phyloP scores from a whole-genome alignment of 2,113 vertebrate species.

The Urocynchramus pylzowi region DNA sequence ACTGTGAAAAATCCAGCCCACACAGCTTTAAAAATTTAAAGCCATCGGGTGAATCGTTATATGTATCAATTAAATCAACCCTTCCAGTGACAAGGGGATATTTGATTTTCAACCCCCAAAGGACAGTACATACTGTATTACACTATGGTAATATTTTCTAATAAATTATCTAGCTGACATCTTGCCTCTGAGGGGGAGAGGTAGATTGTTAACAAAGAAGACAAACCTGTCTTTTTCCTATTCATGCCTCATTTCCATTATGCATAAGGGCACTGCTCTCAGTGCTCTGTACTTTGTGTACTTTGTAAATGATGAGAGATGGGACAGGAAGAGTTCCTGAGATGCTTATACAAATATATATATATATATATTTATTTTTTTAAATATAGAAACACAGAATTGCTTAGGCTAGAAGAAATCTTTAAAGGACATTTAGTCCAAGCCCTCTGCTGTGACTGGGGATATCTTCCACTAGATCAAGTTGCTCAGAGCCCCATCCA shows the following conservation, averaged over 20 bases:
- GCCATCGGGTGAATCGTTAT: neutral
- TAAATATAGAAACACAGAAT: neutral
- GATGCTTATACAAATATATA: neutral
- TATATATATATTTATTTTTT: neutral
- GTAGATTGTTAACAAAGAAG: neutral
- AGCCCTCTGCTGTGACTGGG: neutral
- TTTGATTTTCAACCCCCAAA: conserved; percentile 44
- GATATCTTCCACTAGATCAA: no score
- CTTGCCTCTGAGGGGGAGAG: neutral
- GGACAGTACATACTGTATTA: neutral
- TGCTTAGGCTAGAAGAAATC: neutral
- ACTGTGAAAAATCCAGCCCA: neutral
- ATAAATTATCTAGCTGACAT: conserved; percentile 7
- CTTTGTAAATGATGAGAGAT: neutral
- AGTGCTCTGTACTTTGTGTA: neutral
- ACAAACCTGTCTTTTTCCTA: neutral
- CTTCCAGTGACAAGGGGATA: conserved; percentile 13
- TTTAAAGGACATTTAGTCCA: neutral
- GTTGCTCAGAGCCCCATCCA: neutral
- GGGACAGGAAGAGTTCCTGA: neutral
- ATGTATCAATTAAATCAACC: conserved; percentile 5
- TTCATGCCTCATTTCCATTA: neutral
- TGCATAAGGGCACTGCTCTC: neutral
- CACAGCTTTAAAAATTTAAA: neutral
- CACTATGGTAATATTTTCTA: neutral